Percentiles rank a stretch among this genome's conserved stretches.
These are phyloP conservation scores for Agrotis segetum DNA, from an alignment of 2,888 invertebrate species.

Conservation along the genomic window DNA sequence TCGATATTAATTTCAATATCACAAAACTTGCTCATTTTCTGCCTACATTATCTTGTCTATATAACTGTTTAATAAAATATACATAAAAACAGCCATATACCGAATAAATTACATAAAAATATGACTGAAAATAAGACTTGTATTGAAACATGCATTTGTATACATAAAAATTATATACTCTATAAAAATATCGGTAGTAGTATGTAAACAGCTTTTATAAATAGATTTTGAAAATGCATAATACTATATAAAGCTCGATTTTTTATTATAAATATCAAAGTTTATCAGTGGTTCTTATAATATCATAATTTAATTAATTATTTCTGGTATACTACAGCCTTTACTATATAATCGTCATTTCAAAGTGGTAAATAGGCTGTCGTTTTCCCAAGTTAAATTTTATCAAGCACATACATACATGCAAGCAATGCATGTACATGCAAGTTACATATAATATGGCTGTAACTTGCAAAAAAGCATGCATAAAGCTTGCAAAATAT, in stretches of 20 bases:
- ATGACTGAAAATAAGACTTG: slow-evolving; percentile 63
- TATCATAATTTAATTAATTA: no score
- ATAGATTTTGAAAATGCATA: slow-evolving; percentile 39
- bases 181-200: slow-evolving; percentile 9
- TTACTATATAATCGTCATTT: neutral
- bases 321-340: no score
- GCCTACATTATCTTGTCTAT: neutral
- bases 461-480: no score
- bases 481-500: neutral
- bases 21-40: slow-evolving; percentile 1
- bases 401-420: neutral
- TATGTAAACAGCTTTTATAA: neutral
- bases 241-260: no score
- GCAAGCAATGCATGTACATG: no score
- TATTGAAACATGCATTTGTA: slow-evolving; percentile 58
- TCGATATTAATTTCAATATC: no score
- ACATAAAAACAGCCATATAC: slow-evolving; percentile 40
- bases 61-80: slow-evolving; percentile 28
- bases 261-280: neutral
- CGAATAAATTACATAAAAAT: slow-evolving; percentile 32
- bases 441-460: no score
- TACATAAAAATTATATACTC: slow-evolving; percentile 36
- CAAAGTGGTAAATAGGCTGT: no score
- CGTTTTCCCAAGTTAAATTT: no score
- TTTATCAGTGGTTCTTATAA: slow-evolving; percentile 2